A percentile compares a stretch with the other conserved stretches of the same genome.
These are phyloP conservation scores for Drosophila mojavensis DNA, from an alignment of 1,140 invertebrate species.

Conservation along the genomic window DNA sequence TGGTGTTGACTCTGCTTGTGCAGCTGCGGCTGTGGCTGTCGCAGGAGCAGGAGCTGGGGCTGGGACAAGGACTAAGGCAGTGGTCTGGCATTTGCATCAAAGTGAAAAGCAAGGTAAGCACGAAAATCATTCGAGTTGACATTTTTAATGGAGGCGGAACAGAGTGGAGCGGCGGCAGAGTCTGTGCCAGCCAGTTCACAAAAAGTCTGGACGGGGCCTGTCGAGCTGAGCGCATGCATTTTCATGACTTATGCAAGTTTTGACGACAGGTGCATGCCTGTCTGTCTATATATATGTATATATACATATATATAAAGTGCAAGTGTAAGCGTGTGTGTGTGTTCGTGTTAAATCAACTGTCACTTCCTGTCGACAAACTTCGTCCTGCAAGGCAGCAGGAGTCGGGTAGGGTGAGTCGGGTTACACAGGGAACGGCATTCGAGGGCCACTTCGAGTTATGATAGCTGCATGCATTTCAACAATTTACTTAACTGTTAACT, in stretches of 20 bases:
- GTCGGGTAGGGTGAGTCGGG: background rate
- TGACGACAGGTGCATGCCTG: constrained; percentile 76
- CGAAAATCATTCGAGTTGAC: constrained; percentile 62
- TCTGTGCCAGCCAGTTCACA: constrained; percentile 21
- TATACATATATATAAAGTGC: background rate
- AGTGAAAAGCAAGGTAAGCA: constrained; percentile 30
- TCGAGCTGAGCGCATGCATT: constrained; percentile 57
- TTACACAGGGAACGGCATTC: constrained; percentile 11
- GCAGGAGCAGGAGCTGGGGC: background rate
- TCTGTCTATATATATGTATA: constrained; percentile 15
- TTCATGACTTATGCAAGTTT: constrained; percentile 81
- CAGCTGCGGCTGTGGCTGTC: constrained; percentile 2
- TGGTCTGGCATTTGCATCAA: constrained; percentile 43
- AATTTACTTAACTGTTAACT: constrained; percentile 71
- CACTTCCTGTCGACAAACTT: constrained; percentile 78
- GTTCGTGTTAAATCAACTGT: constrained; percentile 79
- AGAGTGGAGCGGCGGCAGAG: constrained; percentile 5
- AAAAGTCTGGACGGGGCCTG: constrained; percentile 24
- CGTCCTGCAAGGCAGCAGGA: constrained; percentile 48
- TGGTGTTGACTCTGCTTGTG: background rate
- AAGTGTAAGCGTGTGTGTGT: constrained; percentile 1
- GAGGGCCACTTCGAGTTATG: constrained; percentile 63
- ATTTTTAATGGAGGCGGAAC: constrained; percentile 62
- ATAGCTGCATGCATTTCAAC: constrained; percentile 72
- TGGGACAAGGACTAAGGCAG: background rate